A percentile compares a stretch with the other conserved stretches of the same genome.
These are phyloP conservation scores for Sarcoramphus papa DNA, from an alignment of 2,797 vertebrate genomes.

Conservation along the genomic window DNA sequence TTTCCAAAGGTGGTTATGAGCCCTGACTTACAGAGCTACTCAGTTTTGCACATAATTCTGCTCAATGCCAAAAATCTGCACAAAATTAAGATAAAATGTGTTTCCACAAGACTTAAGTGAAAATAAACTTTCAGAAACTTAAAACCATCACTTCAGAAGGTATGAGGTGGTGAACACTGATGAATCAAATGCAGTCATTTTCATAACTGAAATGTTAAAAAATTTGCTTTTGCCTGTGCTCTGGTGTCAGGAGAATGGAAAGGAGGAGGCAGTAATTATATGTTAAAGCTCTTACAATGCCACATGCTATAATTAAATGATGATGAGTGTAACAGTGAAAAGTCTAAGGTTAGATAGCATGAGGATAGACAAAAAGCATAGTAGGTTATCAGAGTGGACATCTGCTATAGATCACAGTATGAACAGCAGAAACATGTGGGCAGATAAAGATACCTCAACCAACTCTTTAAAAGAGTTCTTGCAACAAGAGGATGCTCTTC, in stretches of 20 bases:
- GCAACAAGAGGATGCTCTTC: not conserved
- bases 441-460: not conserved
- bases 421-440: not conserved
- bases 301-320: not conserved
- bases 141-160: not conserved
- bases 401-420: not conserved
- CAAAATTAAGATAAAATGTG: conserved; percentile 27
- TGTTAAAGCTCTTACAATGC: not conserved
- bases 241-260: not conserved
- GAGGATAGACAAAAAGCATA: not conserved
- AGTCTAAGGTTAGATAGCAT: not conserved
- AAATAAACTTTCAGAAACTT: conserved; percentile 23
- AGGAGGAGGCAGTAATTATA: not conserved
- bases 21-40: not conserved
- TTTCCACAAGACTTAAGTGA: not conserved
- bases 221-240: not conserved
- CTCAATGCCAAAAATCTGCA: conserved; percentile 4
- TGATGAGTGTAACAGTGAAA: not conserved
- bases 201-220: not conserved
- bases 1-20: conserved; percentile 50
- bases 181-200: not conserved
- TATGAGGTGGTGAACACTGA: not conserved
- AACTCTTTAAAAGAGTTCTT: not conserved
- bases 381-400: not conserved
- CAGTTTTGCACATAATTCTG: not conserved